Evolutionary conservation across 1,140 invertebrate species (phyloP), one percentile per base, ranked within the genome.

Genomic region (Drosophila kohkoa): DNA sequence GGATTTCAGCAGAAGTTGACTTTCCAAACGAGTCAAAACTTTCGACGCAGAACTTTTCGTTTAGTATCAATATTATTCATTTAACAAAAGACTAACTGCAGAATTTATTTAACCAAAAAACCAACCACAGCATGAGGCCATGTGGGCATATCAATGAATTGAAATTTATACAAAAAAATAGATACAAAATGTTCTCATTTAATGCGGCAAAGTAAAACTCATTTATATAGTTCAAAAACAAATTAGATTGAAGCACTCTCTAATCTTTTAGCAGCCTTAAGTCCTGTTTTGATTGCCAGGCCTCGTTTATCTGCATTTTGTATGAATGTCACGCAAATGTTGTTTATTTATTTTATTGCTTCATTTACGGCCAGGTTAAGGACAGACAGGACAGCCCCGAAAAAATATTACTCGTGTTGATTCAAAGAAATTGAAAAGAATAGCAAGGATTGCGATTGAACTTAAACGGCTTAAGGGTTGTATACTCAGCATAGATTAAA

Each of bases 301-400:
- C 20, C 11, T 35, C 16, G 28, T 67, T 48, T 13, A 68, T 54
- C 57, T 77, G 35, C 65, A 68, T 57, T 87, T 62, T 74, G 64
- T 69, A 80, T 88, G 76, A 80, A 51, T 77, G 83, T 87, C 82
- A 87, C 82, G 83, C 79, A 88, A 88, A 82, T 68, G 82, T 76
- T 82, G 72, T 87, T 82, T 79, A 83, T 81, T 82, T 73, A 87
- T 82, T 87, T 87, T 79, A 87, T 74, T 76, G 67, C 63, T 62
- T 51, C 60, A 75, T 58, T 81, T 85, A 67, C 63, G 64, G n/a
- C 41, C 57, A 54, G 52, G 4, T 51, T 30, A 59, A 45, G 43
- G 15, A 25, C 20, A 25, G 35, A 28, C 25, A 45, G 35, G 35
- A 43, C 30, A 55, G 58, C 58, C 13, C 41, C 7, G 10, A 16